Percentiles rank a stretch among this genome's conserved stretches.
Conservation (phyloP, 2,888 invertebrate genomes). For the Tanytarsus gracilentus region DNA sequence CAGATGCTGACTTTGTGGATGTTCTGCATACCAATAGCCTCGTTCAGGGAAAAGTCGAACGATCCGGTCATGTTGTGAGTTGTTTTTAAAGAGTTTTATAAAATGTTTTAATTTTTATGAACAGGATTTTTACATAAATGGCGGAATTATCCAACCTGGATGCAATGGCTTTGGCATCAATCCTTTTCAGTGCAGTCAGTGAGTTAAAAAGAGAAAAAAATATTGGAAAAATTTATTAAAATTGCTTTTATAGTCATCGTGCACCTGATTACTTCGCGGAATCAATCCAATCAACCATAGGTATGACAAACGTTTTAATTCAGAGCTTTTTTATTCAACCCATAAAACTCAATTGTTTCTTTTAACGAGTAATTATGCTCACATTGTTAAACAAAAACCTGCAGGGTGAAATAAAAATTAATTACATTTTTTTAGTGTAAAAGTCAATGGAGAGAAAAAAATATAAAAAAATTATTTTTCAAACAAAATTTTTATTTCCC, state of each 20-base stretch:
- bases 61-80: constrained; percentile 51
- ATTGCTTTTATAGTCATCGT: constrained; percentile 56
- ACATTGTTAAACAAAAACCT: too few relatives aligned
- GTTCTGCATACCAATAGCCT: constrained; percentile 63
- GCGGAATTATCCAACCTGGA: constrained; percentile 43
- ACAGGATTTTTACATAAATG: constrained; percentile 62
- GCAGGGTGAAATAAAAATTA: too few relatives aligned
- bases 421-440: too few relatives aligned
- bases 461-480: background rate
- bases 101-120: background rate
- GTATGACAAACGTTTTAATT: too few relatives aligned
- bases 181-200: constrained; percentile 22
- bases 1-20: constrained; percentile 60
- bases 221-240: constrained; percentile 43
- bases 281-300: constrained; percentile 46
- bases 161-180: background rate
- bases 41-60: constrained; percentile 55
- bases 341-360: too few relatives aligned
- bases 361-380: too few relatives aligned
- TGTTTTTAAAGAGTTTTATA: background rate
- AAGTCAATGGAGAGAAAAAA: background rate
- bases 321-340: too few relatives aligned
- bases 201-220: constrained; percentile 1
- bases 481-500: constrained; percentile 35
- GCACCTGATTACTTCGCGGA: constrained; percentile 56